A percentile compares a stretch with the other conserved stretches of the same genome.
Evolutionary conservation across 1,140 invertebrate genomes (phyloP).

Genomic region (Stenopsyche tienmushanensis): DNA sequence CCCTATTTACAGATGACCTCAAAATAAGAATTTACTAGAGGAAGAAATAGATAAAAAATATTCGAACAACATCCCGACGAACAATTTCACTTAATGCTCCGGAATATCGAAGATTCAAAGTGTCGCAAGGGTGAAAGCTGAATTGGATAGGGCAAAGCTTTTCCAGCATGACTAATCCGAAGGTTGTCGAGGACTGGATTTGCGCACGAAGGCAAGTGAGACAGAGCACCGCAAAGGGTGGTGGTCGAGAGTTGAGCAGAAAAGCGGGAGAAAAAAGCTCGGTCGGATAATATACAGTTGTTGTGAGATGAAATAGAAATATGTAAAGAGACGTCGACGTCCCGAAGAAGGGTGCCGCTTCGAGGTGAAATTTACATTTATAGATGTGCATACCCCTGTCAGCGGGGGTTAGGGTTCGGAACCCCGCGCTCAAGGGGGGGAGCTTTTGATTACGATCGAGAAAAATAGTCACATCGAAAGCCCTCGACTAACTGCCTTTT

Average conservation of each 20-base stretch:
- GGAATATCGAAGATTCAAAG: no score
- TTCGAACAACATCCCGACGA: no score
- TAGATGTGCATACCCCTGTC: conserved; percentile 30
- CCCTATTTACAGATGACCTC: no score
- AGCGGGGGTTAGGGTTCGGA: neutral
- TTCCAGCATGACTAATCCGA: no score
- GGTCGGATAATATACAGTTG: conserved; percentile 34
- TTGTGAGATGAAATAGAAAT: conserved; percentile 41
- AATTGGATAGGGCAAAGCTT: no score
- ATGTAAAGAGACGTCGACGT: conserved; percentile 25
- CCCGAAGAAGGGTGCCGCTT: neutral
- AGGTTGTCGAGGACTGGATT: no score
- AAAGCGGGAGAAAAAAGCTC: conserved; percentile 22
- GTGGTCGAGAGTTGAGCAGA: conserved; percentile 22
- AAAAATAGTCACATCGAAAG: conserved; percentile 8
- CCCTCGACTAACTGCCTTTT: no score
- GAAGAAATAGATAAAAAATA: no score
- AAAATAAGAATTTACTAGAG: no score
- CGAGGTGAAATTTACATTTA: conserved; percentile 41
- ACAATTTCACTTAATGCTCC: no score
- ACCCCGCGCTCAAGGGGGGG: conserved; percentile 1
- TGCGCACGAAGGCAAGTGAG: conserved; percentile 26
- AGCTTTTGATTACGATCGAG: conserved; percentile 21
- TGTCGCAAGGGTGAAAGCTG: no score
- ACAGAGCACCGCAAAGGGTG: conserved; percentile 18